phyloP scores from a whole-genome alignment of 2,797 vertebrate genomes.

The Typhlichthys subterraneus region DNA sequence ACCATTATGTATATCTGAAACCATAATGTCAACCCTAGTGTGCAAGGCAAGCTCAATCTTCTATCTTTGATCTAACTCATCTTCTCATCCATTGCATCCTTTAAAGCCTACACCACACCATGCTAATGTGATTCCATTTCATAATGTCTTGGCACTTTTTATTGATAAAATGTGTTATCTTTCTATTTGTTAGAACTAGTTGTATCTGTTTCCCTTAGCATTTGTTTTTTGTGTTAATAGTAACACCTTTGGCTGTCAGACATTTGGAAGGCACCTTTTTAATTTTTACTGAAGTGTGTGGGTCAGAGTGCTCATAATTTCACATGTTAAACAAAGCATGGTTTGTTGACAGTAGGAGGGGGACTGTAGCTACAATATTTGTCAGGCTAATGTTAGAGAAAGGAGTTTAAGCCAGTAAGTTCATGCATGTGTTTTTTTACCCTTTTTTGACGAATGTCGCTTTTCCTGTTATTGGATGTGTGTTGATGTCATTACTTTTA shows the following conservation, averaged over 20 bases:
- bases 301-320: background rate
- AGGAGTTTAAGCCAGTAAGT: background rate
- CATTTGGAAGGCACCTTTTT: background rate
- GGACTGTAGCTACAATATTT: background rate
- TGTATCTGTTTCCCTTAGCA: background rate
- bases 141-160: background rate
- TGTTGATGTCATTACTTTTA: background rate
- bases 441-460: too few relatives aligned
- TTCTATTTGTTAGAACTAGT: background rate
- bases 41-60: background rate
- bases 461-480: background rate
- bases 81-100: background rate
- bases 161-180: background rate
- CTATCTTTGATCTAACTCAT: background rate
- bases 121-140: background rate
- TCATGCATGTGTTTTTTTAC: background rate
- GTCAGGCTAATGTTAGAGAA: background rate
- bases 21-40: conserved; percentile 21
- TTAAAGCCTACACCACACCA: background rate
- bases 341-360: conserved; percentile 26
- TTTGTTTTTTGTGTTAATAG: too few relatives aligned
- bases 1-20: conserved; percentile 13
- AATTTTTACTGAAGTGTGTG: background rate
- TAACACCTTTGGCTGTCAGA: background rate
- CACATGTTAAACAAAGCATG: conserved; percentile 12